These are phyloP conservation scores for Pseudomyrmex dendroicus DNA, from an alignment of 1,140 invertebrate genomes.

Conservation along the genomic window DNA sequence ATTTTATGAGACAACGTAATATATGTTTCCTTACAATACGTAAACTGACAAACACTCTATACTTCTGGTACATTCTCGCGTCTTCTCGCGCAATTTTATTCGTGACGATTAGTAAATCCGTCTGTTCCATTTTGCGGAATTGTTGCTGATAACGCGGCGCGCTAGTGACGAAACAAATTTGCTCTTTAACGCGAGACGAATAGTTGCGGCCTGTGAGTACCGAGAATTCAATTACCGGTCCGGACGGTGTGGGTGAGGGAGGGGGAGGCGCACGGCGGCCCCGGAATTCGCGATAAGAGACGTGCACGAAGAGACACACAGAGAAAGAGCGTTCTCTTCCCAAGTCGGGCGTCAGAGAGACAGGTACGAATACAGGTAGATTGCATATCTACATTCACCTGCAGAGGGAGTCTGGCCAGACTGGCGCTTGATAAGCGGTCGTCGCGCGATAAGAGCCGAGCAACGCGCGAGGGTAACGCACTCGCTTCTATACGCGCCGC, in stretches of 20 bases:
- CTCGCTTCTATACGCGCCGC: conserved; percentile 49
- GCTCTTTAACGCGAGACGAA: conserved; percentile 44
- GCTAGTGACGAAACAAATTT: conserved; percentile 30
- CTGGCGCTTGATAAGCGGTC: conserved; percentile 78
- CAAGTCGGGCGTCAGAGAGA: conserved; percentile 53
- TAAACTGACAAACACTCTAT: not conserved
- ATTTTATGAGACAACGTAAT: no score
- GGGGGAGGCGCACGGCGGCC: conserved; percentile 56
- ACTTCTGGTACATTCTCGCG: not conserved
- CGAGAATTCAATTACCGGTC: conserved; percentile 72
- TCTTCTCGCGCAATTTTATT: conserved; percentile 7
- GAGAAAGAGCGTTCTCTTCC: conserved; percentile 69
- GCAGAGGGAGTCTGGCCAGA: conserved; percentile 72
- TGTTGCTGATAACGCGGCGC: conserved; percentile 22
- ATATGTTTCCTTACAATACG: no score
- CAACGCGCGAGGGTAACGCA: conserved; percentile 74
- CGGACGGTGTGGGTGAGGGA: not conserved
- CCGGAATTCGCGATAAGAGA: conserved; percentile 73
- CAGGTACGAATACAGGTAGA: conserved; percentile 49
- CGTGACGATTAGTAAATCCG: not conserved
- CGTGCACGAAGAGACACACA: conserved; percentile 39
- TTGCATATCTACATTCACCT: conserved; percentile 74
- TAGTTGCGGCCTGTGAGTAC: conserved; percentile 46
- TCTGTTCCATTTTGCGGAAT: conserved; percentile 28
- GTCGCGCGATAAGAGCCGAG: conserved; percentile 73